Percentiles rank a stretch among this genome's conserved stretches.
These are phyloP conservation scores for Eudemis profundana DNA, from an alignment of 2,888 invertebrate genomes.

Conservation along the genomic window DNA sequence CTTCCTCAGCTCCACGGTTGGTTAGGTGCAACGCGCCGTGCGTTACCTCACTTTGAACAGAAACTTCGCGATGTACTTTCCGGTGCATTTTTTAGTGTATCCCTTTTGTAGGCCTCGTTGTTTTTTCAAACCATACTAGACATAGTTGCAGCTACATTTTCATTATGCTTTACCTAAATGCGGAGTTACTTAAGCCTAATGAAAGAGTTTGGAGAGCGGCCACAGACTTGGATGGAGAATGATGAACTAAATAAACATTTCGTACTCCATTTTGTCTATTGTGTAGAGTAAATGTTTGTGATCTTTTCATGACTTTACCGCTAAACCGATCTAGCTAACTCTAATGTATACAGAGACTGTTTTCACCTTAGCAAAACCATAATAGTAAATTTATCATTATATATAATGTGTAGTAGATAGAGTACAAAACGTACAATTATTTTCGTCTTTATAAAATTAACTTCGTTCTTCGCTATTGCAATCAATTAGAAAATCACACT, in stretches of 20 bases:
- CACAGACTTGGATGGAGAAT: conserved; percentile 20
- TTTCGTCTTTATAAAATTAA: no score
- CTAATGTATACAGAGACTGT: not conserved
- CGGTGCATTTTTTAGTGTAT: conserved; percentile 84
- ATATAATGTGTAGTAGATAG: no score
- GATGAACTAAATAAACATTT: conserved; percentile 27
- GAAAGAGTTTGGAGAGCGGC: conserved; percentile 38
- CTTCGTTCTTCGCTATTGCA: no score
- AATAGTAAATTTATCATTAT: no score
- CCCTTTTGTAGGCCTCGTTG: conserved; percentile 79
- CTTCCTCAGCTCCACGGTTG: conserved; percentile 76
- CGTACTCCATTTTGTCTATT: conserved; percentile 17
- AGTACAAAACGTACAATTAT: no score
- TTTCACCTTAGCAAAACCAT: no score
- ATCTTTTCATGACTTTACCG: not conserved
- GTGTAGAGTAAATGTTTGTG: not conserved
- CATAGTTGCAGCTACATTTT: conserved; percentile 39
- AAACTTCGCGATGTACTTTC: conserved; percentile 82
- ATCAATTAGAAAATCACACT: no score
- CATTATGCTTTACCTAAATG: conserved; percentile 40
- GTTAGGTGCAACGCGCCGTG: conserved; percentile 83
- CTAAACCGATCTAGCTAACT: not conserved
- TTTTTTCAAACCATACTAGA: conserved; percentile 54
- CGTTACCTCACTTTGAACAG: conserved; percentile 82
- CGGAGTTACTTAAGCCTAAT: conserved; percentile 40